phyloP scores from a whole-genome alignment of 2,797 vertebrate genomes.

The Jordanella pulchra region DNA sequence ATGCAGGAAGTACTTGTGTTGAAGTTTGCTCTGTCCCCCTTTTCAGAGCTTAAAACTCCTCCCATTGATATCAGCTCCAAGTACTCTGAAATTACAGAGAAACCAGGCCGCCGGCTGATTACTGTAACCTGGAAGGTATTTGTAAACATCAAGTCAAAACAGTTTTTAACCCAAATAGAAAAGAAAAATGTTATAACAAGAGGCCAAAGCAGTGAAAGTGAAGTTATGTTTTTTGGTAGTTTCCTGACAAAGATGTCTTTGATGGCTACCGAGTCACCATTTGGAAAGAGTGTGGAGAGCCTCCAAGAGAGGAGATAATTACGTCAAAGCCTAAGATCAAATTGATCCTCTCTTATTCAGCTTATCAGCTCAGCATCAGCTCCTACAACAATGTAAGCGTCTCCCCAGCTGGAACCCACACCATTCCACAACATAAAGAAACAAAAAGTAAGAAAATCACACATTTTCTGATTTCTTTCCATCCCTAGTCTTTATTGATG shows the following conservation, averaged over 20 bases:
- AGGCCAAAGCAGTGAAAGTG: no score
- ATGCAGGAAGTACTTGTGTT: background rate
- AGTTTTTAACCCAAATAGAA: background rate
- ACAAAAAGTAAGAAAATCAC: conserved; percentile 22
- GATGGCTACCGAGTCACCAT: conserved; percentile 71
- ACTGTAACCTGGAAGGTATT: conserved; percentile 82
- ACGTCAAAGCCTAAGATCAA: conserved; percentile 37
- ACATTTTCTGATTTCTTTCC: background rate
- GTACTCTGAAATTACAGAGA: conserved; percentile 25
- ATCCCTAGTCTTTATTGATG: background rate
- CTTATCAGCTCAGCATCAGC: conserved; percentile 61
- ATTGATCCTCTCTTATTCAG: conserved; percentile 74
- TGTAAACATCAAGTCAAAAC: background rate
- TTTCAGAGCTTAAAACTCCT: conserved; percentile 74
- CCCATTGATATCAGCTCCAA: conserved; percentile 64
- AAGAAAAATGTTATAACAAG: background rate
- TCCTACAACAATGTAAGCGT: conserved; percentile 68
- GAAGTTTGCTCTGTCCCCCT: background rate
- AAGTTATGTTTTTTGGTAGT: conserved; percentile 59
- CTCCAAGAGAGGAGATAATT: fast-evolving
- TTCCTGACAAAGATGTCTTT: conserved; percentile 42
- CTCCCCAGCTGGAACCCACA: conserved; percentile 55
- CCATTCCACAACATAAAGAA: conserved; percentile 19
- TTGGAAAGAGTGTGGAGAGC: conserved; percentile 74
- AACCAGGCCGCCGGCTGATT: conserved; percentile 69